Evolutionary conservation across 2,113 vertebrate species (phyloP).

Genomic region (Lamprotornis superbus): DNA sequence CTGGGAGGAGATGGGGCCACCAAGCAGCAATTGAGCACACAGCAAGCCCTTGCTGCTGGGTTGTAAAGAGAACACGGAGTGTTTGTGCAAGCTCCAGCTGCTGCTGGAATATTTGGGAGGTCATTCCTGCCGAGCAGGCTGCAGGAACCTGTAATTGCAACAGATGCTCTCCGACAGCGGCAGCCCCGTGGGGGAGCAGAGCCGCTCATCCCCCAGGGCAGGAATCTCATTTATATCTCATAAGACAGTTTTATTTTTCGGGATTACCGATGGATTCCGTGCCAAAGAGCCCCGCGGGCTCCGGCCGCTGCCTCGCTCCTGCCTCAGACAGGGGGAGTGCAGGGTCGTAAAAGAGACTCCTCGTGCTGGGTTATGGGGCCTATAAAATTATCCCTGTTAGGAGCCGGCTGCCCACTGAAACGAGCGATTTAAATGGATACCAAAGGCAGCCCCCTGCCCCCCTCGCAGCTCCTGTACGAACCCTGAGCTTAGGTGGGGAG

Average conservation of each 20-base stretch:
- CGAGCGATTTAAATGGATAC: not conserved
- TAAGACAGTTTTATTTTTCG: slow-evolving; percentile 44
- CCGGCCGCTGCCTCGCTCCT: not conserved
- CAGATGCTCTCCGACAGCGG: not conserved
- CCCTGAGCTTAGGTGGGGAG: not conserved
- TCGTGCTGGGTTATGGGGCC: not conserved
- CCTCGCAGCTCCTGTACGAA: not conserved
- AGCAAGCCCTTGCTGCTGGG: not conserved
- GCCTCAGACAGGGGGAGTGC: slow-evolving; percentile 4
- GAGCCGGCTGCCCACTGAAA: not conserved
- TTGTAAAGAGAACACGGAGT: fast-evolving
- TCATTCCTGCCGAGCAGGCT: not conserved
- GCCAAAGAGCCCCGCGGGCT: not conserved
- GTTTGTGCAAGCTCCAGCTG: not conserved
- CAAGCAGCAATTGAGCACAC: not conserved
- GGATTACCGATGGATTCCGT: not conserved
- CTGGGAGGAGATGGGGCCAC: not conserved
- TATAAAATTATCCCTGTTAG: slow-evolving; percentile 27
- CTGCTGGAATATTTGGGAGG: not conserved
- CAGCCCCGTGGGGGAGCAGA: not conserved
- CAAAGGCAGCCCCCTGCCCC: not conserved
- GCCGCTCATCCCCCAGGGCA: not conserved
- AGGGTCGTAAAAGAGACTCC: not conserved
- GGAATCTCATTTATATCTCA: slow-evolving; percentile 35
- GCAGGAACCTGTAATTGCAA: slow-evolving; percentile 12